Evolutionary conservation across 2,113 vertebrate species (phyloP).

Genomic region (Erythrocebus patas): DNA sequence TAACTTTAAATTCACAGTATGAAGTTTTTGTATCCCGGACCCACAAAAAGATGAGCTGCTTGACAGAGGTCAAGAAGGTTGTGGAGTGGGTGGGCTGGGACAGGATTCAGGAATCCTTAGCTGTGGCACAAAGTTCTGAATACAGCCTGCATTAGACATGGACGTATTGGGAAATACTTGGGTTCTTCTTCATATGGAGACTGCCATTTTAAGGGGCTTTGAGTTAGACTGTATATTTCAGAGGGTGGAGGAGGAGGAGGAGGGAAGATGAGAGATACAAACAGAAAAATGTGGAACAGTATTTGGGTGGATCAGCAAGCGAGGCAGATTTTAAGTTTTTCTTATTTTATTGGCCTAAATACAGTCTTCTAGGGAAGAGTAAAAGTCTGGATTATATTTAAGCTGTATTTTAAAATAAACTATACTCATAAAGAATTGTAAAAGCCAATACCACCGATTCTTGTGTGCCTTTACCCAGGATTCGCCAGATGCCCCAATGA

Average conservation of each 20-base stretch:
- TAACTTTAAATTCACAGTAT: background rate
- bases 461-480: background rate
- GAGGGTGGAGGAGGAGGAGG: background rate
- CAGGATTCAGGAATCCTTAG: background rate
- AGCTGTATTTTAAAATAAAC: background rate
- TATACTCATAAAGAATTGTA: background rate
- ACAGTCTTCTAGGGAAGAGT: background rate
- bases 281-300: background rate
- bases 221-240: background rate
- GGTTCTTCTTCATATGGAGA: background rate
- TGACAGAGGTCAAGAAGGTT: background rate
- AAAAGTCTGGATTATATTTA: background rate
- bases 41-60: background rate
- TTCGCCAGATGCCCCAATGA: background rate
- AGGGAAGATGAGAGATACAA: background rate
- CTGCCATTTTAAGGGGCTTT: background rate
- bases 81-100: background rate
- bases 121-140: background rate
- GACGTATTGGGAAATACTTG: background rate
- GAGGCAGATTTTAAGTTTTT: background rate
- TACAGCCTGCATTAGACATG: background rate
- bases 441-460: background rate
- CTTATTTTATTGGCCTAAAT: background rate
- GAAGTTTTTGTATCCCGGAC: background rate
- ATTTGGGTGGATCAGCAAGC: background rate